Evolutionary conservation across 1,140 invertebrate species (phyloP), one percentile per base, ranked within the genome.

Genomic region (Aphis craccivora): DNA sequence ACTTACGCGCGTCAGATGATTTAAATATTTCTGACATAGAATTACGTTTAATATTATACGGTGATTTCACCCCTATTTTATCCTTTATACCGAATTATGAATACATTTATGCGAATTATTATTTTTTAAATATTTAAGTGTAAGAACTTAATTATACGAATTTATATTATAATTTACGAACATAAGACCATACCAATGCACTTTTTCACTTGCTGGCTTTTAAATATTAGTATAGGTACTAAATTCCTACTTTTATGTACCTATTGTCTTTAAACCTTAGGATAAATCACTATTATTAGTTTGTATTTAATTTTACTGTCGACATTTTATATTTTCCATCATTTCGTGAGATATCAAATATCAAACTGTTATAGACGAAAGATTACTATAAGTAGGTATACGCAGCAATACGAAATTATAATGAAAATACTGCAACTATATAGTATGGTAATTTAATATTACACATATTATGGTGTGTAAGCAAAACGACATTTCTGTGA

Each of bases 391-490:
- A 84, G 37, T 84, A 37, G 22, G 37, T 40, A 23, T 43, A 30
- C 11, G 1, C 84, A 45, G 40, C 14, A 45, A 37, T 88, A 37
- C 8, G n/a, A 88, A 88, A 88, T 53, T 35, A 88, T 53, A 53
- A 53, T 48, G 45, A 20, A n/a, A 88, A 88, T 88, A 51, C n/a
- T 22, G n/a, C 43, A 37, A 37, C 40, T 30, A 18, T 88, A n/a
- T 88, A n/a, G 60, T 53, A 53, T 53, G 20, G 51, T 60, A 90
- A 90, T 89, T 89, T 55, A 55, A 53, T 89, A 89, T 35, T 89
- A 35, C 60, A 76, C n/a, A 76, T 76, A 76, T 60, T 88, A 89
- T 40, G 48, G 48, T 55, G 7, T 55, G 48, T 89, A 89, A 89
- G 53, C 87, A 87, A 45, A 87, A 37, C 45, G n/a, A 40, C 35